Conservation (phyloP, 2,797 vertebrate genomes). For the Tragelaphus eurycerus region DNA sequence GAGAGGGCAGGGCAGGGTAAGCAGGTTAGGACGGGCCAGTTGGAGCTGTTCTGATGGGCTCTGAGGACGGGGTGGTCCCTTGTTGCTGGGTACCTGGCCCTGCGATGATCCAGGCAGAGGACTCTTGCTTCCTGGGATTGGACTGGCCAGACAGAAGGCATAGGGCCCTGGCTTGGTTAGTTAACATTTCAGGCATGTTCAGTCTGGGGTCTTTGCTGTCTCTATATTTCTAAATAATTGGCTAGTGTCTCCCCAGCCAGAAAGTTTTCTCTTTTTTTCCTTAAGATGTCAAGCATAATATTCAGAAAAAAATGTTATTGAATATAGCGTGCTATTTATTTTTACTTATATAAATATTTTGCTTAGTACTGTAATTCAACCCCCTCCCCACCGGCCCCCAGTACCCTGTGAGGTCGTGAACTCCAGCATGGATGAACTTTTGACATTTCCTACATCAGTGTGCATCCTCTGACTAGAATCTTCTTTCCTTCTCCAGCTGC, state of each 20-base stretch:
- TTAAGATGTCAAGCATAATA: neutral
- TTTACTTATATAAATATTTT: neutral
- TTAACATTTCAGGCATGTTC: neutral
- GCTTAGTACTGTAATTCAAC: neutral
- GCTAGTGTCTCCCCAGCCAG: neutral
- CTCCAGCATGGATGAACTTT: fast-evolving
- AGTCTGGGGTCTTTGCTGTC: neutral
- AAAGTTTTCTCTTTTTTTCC: neutral
- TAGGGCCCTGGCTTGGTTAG: neutral
- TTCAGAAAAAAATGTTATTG: neutral
- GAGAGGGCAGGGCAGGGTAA: neutral
- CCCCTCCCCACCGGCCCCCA: too few relatives aligned
- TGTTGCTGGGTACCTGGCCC: neutral
- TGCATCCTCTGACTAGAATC: neutral
- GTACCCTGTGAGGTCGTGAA: fast-evolving
- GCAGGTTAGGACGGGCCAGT: neutral
- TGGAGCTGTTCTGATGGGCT: neutral
- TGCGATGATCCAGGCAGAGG: neutral
- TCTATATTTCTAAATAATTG: neutral
- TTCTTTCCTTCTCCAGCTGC: neutral
- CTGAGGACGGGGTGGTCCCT: neutral
- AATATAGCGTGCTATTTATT: neutral
- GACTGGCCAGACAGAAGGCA: fast-evolving
- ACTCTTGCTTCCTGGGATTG: neutral
- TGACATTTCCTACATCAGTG: neutral